Percentiles rank a stretch among this genome's conserved stretches.
phyloP scores from a whole-genome alignment of 2,888 invertebrate species.

The Coelinius sp. region DNA sequence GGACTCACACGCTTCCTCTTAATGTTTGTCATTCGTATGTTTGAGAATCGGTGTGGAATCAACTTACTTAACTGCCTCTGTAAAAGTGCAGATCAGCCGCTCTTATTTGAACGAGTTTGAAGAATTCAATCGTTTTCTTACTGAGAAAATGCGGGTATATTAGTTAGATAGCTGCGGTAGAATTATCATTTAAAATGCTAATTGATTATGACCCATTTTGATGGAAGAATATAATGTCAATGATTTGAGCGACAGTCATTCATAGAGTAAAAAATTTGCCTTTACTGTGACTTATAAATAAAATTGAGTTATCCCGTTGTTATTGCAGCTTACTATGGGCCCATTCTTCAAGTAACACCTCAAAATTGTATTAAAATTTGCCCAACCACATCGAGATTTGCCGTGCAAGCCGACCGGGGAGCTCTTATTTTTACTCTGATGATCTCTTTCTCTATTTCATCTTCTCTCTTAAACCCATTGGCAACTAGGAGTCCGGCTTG shows the following conservation, averaged over 20 bases:
- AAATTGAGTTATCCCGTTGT: no score
- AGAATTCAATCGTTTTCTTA: neutral
- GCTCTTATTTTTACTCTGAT: neutral
- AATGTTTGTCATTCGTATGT: constrained; percentile 69
- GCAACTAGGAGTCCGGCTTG: no score
- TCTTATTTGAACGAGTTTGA: constrained; percentile 39
- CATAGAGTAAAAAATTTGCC: no score
- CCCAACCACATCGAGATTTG: constrained; percentile 12
- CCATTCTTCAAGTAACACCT: neutral
- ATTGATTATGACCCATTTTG: no score
- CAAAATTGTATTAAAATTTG: constrained; percentile 4
- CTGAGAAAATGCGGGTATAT: no score
- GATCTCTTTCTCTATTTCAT: neutral
- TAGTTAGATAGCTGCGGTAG: no score
- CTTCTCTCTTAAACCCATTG: neutral
- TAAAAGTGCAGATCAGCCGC: constrained; percentile 41
- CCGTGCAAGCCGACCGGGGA: neutral
- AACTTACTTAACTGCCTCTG: constrained; percentile 68
- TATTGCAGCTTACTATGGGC: no score
- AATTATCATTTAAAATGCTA: no score
- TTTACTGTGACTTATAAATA: no score
- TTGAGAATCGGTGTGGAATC: constrained; percentile 67
- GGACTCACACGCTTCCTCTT: constrained; percentile 48
- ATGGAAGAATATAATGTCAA: no score
- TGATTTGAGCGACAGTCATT: no score